Evolutionary conservation across 2,797 vertebrate species (phyloP).

Genomic region (Sarcophilus harrisii): DNA sequence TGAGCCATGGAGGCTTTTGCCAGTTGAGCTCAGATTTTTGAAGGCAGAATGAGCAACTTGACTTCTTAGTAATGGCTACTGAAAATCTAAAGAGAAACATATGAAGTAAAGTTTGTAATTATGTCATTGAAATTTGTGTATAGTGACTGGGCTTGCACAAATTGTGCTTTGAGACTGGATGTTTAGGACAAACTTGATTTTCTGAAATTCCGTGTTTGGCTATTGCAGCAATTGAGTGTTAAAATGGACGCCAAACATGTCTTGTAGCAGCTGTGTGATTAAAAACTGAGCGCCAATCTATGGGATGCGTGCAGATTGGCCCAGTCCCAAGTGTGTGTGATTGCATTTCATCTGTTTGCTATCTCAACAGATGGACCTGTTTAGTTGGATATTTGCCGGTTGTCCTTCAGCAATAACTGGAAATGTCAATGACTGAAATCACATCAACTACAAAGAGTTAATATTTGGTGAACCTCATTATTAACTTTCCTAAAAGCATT

Average conservation of each 20-base stretch:
- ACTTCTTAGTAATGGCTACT: conserved; percentile 5
- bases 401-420: conserved; percentile 62
- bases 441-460: conserved; percentile 83
- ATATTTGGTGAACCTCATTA: conserved; percentile 86
- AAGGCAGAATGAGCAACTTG: conserved; percentile 24
- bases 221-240: conserved; percentile 54
- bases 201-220: conserved; percentile 52
- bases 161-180: not conserved
- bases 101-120: conserved; percentile 17
- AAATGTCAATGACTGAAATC: conserved; percentile 59
- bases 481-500: conserved; percentile 60
- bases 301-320: conserved; percentile 84
- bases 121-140: not conserved
- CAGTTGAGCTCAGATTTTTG: conserved; percentile 40
- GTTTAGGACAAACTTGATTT: conserved; percentile 58
- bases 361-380: conserved; percentile 84
- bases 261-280: conserved; percentile 72
- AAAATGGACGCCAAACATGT: conserved; percentile 54
- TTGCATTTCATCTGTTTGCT: conserved; percentile 84
- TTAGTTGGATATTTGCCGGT: conserved; percentile 69
- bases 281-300: conserved; percentile 78
- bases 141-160: not conserved
- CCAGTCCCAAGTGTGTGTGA: conserved; percentile 76
- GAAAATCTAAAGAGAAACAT: conserved; percentile 38
- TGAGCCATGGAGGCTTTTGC: conserved; percentile 18